Evolutionary conservation across 2,113 vertebrate species (phyloP).

Genomic region (Syrmaticus mikado): DNA sequence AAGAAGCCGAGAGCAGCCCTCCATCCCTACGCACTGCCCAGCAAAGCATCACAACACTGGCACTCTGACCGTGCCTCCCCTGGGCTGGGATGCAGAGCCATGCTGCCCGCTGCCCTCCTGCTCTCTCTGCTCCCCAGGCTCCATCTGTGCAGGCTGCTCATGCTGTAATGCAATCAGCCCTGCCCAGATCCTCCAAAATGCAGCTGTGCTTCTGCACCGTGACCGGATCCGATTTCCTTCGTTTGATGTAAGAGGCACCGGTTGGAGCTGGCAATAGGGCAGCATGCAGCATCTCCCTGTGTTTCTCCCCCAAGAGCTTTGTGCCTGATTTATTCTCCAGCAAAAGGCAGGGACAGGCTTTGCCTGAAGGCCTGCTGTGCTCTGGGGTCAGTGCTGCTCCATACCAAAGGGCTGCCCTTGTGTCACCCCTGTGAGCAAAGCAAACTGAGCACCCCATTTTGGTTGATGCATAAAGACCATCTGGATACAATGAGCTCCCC

Average conservation of each 20-base stretch:
- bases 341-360: not conserved
- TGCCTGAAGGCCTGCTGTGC: not conserved
- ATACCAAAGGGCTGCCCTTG: not conserved
- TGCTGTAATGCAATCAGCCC: not conserved
- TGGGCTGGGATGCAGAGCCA: rapidly evolving
- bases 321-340: not conserved
- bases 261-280: not conserved
- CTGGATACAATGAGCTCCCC: not conserved
- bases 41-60: rapidly evolving
- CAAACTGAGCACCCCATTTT: not conserved
- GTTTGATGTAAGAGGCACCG: not conserved
- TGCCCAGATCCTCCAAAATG: not conserved
- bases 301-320: not conserved
- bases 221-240: not conserved
- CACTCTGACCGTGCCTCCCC: not conserved
- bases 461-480: not conserved
- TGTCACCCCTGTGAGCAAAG: not conserved
- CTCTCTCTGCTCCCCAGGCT: not conserved
- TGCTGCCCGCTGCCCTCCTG: not conserved
- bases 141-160: not conserved
- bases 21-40: not conserved
- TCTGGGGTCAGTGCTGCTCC: not conserved
- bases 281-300: not conserved
- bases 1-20: rapidly evolving
- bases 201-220: not conserved